Evolutionary conservation across 2,113 vertebrate species (phyloP), one percentile per base, ranked within the genome.

Genomic region (Setophaga petechia): DNA sequence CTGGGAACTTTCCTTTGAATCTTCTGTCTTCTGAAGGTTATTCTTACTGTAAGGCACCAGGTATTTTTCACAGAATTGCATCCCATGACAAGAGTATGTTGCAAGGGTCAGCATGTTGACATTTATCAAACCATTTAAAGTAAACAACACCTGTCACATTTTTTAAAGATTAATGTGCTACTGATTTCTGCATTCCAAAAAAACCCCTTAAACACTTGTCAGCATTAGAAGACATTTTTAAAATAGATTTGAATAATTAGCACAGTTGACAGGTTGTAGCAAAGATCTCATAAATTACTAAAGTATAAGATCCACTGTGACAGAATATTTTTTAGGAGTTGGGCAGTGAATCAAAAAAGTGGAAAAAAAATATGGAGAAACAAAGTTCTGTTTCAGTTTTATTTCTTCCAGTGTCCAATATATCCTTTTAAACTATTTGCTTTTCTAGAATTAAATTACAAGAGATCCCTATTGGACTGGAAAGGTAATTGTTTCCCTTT

Each of bases 191-290:
- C 79, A 49, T 89, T 67, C 24, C 10, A 51, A 2, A 39, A 25
- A 67, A 44, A 52, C 7, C 0, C 5, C 24, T 78, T 69, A 27
- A 85, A 57, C 46, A 75, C 39, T 89, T 93, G 47, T 76, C 81
- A 80, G 31, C 73, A 68, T 49, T 55, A 82, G 71, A 88, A 85
- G 58, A 74, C 30, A 68, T 84, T 87, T 92, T 90, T 51, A 0
- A 71, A 79, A 89, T 91, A 86, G 75, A 52, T 74, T 79, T 75
- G 46, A 93, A 79, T 79, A 89, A 91, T 79, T 82, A 91, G 62
- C 66, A 66, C n/a, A 67, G 30, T 80, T 94, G 76, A 83, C 76
- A 83, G 37, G n/a, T 66, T 76, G 39, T 75, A 86, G 57, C 57
- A 55, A 76, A 79, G 17, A 76, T 47, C 21, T 91, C 16, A 44